Percentiles rank a stretch among this genome's conserved stretches.
These are phyloP conservation scores for Penaeus indicus DNA, from an alignment of 1,140 invertebrate genomes.

Conservation along the genomic window DNA sequence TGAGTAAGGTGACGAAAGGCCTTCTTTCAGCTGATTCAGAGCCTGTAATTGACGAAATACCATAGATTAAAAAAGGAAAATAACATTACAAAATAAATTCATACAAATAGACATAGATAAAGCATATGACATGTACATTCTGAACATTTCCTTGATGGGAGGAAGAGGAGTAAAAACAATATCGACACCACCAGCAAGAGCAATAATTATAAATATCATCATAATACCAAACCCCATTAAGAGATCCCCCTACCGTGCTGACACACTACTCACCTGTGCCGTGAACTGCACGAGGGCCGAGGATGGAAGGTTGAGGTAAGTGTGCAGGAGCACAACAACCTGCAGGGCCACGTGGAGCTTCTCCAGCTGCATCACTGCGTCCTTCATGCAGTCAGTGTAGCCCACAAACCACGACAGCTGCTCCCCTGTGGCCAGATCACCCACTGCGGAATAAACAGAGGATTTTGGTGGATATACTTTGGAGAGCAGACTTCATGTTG, in stretches of 20 bases:
- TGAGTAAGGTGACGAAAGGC: not conserved
- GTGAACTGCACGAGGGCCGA: constrained; percentile 33
- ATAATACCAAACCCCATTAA: not conserved
- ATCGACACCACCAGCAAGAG: no score
- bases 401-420: constrained; percentile 48
- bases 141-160: no score
- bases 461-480: not conserved
- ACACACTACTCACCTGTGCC: constrained; percentile 24
- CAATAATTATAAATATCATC: not conserved
- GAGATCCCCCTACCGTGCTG: not conserved
- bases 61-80: not conserved
- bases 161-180: no score
- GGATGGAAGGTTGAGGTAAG: constrained; percentile 34
- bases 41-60: not conserved
- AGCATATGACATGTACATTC: no score
- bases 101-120: not conserved
- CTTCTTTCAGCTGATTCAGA: not conserved
- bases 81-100: not conserved
- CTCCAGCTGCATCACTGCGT: constrained; percentile 34
- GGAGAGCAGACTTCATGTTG: not conserved
- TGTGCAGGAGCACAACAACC: constrained; percentile 23
- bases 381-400: no score
- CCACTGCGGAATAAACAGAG: constrained; percentile 6
- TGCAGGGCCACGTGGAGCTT: constrained; percentile 50
- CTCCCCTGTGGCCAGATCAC: constrained; percentile 42